These are phyloP conservation scores for Calidris pygmaea DNA, from an alignment of 2,113 vertebrate genomes.

Conservation along the genomic window DNA sequence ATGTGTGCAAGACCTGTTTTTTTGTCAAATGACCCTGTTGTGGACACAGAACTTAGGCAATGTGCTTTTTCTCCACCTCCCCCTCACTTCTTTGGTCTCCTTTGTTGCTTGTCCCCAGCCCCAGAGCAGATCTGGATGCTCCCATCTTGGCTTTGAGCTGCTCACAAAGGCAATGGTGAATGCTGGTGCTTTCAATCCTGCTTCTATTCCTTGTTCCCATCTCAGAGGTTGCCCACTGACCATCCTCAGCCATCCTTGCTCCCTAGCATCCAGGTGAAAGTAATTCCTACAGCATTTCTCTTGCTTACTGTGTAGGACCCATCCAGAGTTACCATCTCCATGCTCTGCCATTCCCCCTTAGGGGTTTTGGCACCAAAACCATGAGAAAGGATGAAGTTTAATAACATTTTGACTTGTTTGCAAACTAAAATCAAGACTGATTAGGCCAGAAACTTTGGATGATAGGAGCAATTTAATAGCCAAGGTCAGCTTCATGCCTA, in stretches of 20 bases:
- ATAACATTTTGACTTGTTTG: not conserved
- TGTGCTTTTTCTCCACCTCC: not conserved
- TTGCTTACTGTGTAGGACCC: not conserved
- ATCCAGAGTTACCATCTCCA: not conserved
- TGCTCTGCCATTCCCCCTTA: not conserved
- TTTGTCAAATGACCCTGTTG: not conserved
- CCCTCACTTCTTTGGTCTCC: not conserved
- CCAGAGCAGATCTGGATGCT: not conserved
- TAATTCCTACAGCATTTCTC: not conserved
- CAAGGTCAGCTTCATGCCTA: not conserved
- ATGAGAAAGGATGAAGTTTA: not conserved
- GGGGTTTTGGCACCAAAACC: not conserved
- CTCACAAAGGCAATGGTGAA: rapidly evolving
- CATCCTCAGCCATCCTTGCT: not conserved
- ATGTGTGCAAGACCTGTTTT: not conserved
- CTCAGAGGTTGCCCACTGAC: not conserved
- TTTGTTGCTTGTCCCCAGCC: not conserved
- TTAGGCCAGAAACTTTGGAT: not conserved
- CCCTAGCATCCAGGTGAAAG: not conserved
- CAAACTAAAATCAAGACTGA: not conserved
- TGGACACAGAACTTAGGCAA: rapidly evolving
- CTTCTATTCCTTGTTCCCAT: rapidly evolving
- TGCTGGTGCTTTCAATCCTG: not conserved
- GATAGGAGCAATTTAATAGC: not conserved
- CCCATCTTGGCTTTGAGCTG: not conserved